Evolutionary conservation across 1,140 invertebrate species (phyloP).

Genomic region (Luehdorfia chinensis): DNA sequence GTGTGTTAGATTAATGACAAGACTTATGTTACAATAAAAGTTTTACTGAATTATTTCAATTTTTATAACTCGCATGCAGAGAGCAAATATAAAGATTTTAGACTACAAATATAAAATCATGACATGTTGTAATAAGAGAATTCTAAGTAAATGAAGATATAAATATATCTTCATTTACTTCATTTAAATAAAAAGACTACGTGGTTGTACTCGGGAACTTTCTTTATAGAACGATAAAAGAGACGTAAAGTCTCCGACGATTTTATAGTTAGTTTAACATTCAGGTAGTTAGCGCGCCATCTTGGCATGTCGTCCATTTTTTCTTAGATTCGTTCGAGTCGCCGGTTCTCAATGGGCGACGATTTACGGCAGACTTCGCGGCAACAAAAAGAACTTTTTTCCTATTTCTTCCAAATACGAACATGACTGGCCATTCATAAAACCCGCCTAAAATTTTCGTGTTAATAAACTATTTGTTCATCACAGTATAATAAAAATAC

Average conservation of each 20-base stretch:
- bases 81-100: no score
- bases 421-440: slow-evolving; percentile 46
- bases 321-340: slow-evolving; percentile 35
- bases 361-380: slow-evolving; percentile 59
- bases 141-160: no score
- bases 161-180: no score
- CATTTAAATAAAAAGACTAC: no score
- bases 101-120: no score
- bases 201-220: no score
- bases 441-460: slow-evolving; percentile 23
- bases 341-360: slow-evolving; percentile 40
- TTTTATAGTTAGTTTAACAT: slow-evolving; percentile 27
- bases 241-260: slow-evolving; percentile 27
- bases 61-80: no score
- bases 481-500: neutral
- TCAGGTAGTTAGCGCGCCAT: slow-evolving; percentile 37
- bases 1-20: no score
- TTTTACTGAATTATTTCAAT: no score
- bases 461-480: slow-evolving; percentile 11
- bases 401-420: slow-evolving; percentile 27
- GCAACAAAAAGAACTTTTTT: slow-evolving; percentile 47
- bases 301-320: slow-evolving; percentile 38
- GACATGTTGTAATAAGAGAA: no score
- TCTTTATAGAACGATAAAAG: slow-evolving; percentile 24
- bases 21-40: no score